These are phyloP conservation scores for Scelioninae gen. 2 DNA, from an alignment of 2,888 invertebrate species.

Conservation along the genomic window DNA sequence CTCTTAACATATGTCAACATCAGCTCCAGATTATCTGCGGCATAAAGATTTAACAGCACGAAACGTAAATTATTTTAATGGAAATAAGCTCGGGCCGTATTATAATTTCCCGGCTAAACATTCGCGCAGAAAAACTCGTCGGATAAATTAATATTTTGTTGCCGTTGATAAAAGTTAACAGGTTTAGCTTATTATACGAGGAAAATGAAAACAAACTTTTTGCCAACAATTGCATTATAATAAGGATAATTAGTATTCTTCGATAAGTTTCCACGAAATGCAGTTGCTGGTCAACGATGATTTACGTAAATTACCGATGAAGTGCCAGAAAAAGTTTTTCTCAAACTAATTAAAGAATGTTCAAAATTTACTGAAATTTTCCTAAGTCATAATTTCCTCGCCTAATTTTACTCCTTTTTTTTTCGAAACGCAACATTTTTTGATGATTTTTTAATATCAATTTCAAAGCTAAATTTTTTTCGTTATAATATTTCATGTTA, in stretches of 20 bases:
- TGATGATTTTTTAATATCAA: too few relatives aligned
- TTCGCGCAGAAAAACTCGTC: slow-evolving; percentile 13
- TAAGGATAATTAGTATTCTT: background rate
- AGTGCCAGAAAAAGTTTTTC: too few relatives aligned
- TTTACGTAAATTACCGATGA: too few relatives aligned
- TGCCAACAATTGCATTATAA: background rate
- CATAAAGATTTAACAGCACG: slow-evolving; percentile 29
- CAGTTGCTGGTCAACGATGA: too few relatives aligned
- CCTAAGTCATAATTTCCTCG: too few relatives aligned
- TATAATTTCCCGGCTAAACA: slow-evolving; percentile 36
- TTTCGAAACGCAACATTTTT: too few relatives aligned
- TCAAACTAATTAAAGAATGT: too few relatives aligned
- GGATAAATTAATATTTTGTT: slow-evolving; percentile 36
- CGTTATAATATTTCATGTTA: too few relatives aligned
- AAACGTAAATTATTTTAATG: slow-evolving; percentile 39
- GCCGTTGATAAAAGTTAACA: slow-evolving; percentile 9
- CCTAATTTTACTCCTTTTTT: too few relatives aligned
- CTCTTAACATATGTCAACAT: slow-evolving; percentile 44
- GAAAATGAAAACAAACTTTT: background rate
- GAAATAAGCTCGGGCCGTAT: slow-evolving; percentile 12
- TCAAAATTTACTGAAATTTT: too few relatives aligned
- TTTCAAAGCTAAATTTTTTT: too few relatives aligned
- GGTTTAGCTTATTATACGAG: background rate
- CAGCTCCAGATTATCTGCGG: slow-evolving; percentile 38
- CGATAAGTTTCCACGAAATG: background rate